Conservation (phyloP, 2,888 invertebrate genomes). For the Clepsis dumicolana region DNA sequence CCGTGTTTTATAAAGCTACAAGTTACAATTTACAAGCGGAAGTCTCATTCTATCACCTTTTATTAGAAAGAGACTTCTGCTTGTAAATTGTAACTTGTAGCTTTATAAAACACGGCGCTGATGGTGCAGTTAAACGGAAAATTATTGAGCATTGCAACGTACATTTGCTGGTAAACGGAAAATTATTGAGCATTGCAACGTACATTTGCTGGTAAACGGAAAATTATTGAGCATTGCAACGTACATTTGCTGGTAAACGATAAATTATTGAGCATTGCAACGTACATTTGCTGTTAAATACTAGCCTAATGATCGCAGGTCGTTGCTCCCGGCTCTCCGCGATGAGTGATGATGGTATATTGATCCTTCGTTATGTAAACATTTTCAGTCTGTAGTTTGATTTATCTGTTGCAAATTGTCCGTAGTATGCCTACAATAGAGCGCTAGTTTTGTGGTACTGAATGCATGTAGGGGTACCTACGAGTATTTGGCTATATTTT, state of each 20-base stretch:
- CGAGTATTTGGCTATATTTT: not conserved
- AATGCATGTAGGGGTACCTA: not conserved
- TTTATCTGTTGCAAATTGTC: conserved; percentile 28
- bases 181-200: no score
- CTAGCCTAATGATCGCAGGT: conserved; percentile 31
- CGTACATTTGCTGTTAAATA: conserved; percentile 44
- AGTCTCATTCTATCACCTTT: no score
- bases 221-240: no score
- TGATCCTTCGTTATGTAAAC: conserved; percentile 55
- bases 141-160: no score
- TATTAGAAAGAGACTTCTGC: no score
- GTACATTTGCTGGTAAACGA: not conserved
- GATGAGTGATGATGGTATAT: conserved; percentile 51
- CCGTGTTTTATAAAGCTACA: no score
- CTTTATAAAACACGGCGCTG: no score
- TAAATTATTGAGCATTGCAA: conserved; percentile 28
- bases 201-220: no score
- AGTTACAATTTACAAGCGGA: no score
- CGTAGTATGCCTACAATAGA: not conserved
- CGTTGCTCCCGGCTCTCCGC: conserved; percentile 28
- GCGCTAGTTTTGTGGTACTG: not conserved
- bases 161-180: no score
- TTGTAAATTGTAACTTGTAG: no score
- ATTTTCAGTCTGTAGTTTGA: conserved; percentile 42
- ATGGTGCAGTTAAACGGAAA: no score